Percentiles rank a stretch among this genome's conserved stretches.
Conservation (phyloP, 2,113 vertebrate genomes). For the Ictalurus punctatus region DNA sequence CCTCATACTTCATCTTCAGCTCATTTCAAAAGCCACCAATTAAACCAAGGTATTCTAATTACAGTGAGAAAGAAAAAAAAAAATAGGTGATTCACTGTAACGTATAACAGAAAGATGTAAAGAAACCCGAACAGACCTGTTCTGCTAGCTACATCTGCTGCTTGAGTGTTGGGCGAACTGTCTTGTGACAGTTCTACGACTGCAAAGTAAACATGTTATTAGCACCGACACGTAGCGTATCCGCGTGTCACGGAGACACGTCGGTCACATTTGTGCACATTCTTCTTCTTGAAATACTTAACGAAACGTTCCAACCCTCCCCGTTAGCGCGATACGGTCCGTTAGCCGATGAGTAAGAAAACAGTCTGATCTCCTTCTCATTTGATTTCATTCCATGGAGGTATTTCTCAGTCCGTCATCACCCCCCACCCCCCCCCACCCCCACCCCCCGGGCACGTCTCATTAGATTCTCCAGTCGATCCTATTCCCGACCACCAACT, state of each 20-base stretch:
- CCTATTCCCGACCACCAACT: background rate
- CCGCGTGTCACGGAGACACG: background rate
- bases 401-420: slow-evolving; percentile 34
- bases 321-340: background rate
- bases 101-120: slow-evolving; percentile 11
- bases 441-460: background rate
- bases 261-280: background rate
- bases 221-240: background rate
- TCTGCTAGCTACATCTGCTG: background rate
- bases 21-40: slow-evolving; percentile 36
- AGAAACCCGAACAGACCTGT: background rate
- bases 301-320: background rate
- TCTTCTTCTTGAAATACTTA: background rate
- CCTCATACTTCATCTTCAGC: slow-evolving; percentile 22
- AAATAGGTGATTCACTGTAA: background rate
- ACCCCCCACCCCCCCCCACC: too few species aligned
- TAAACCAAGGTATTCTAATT: slow-evolving; percentile 42
- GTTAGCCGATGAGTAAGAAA: background rate
- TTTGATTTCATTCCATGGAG: slow-evolving; percentile 39
- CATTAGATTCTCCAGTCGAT: slow-evolving; percentile 34
- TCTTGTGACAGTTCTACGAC: background rate
- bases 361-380: slow-evolving; percentile 23
- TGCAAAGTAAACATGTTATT: background rate
- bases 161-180: background rate
- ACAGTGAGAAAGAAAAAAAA: slow-evolving; percentile 31